Evolutionary conservation across 2,797 vertebrate species (phyloP).

Genomic region (Esox lucius): DNA sequence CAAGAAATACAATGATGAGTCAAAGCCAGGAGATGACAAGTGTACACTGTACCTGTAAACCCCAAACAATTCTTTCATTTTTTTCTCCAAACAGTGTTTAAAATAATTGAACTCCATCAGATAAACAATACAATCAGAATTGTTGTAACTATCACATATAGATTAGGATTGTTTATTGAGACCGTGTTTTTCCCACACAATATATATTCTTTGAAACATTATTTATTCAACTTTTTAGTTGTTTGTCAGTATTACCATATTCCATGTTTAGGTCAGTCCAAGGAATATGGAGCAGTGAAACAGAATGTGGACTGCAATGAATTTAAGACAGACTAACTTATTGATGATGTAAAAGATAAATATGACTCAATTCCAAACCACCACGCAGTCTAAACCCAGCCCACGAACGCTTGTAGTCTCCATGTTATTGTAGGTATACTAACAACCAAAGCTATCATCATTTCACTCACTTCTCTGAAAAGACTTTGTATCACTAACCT

Average conservation of each 20-base stretch:
- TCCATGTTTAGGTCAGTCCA: neutral
- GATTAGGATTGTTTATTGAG: neutral
- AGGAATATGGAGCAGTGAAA: neutral
- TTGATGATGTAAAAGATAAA: constrained; percentile 16
- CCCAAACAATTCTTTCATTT: neutral
- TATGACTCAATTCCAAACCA: constrained; percentile 44
- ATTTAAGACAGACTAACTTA: neutral
- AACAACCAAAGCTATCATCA: neutral
- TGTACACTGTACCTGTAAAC: neutral
- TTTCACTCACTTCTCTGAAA: constrained; percentile 13
- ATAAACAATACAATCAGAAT: neutral
- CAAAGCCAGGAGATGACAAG: neutral
- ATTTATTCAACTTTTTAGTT: neutral
- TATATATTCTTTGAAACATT: neutral
- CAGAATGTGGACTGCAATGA: neutral
- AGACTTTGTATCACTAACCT: neutral
- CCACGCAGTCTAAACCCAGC: constrained; percentile 15
- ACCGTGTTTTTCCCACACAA: neutral
- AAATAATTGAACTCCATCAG: neutral
- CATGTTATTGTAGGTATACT: constrained; percentile 4
- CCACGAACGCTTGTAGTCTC: constrained; percentile 17
- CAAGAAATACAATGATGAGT: constrained; percentile 5
- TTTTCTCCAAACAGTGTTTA: neutral
- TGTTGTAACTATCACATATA: neutral
- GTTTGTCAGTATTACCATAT: neutral